phyloP scores from a whole-genome alignment of 2,888 invertebrate species.

The Tanytarsus gracilentus region DNA sequence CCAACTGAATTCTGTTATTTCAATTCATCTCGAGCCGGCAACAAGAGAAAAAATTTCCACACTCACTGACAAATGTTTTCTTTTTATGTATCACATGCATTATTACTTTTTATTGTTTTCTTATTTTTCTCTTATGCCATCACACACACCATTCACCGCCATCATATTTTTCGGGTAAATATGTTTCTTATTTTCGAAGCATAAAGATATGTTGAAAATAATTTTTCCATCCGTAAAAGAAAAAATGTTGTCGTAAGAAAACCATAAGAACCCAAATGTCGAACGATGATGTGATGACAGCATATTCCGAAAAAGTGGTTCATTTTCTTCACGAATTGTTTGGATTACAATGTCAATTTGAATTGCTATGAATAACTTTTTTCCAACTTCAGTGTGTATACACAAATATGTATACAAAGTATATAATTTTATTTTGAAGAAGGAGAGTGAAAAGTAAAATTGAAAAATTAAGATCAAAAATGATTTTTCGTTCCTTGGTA shows the following conservation, averaged over 20 bases:
- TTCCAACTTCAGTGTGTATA: background rate
- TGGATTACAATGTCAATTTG: background rate
- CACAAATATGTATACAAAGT: background rate
- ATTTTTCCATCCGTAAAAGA: background rate
- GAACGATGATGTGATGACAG: conserved; percentile 4
- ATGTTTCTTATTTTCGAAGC: background rate
- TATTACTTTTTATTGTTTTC: conserved; percentile 21
- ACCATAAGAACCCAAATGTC: background rate
- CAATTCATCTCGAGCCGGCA: background rate
- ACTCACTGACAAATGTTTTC: conserved; percentile 10
- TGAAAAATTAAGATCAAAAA: background rate
- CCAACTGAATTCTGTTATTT: conserved; percentile 3
- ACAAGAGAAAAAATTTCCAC: too few relatives aligned
- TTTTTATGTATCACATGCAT: conserved; percentile 19
- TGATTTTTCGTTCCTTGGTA: background rate
- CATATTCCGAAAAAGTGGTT: background rate
- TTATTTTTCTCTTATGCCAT: background rate
- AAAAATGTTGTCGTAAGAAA: conserved; percentile 5
- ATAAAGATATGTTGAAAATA: background rate
- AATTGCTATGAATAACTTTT: background rate
- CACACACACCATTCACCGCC: background rate
- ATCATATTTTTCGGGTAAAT: background rate
- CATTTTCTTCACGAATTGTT: conserved; percentile 14
- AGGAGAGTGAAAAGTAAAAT: background rate
- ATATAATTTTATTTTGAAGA: background rate